Evolutionary conservation across 2,113 vertebrate species (phyloP), one percentile per base, ranked within the genome.

Genomic region (Platysteira castanea): DNA sequence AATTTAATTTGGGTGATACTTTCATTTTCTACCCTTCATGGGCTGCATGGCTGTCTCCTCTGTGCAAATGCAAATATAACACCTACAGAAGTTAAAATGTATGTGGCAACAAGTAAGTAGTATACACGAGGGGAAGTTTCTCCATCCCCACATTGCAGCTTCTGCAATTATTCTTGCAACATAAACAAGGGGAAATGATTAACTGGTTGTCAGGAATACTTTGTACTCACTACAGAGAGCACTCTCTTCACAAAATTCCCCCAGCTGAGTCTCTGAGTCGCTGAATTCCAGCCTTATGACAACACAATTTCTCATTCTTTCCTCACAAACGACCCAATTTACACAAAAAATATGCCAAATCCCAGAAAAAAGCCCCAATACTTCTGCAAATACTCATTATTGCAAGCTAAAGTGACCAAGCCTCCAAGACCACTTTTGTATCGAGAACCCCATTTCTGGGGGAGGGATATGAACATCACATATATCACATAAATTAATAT

Each of bases 221-320:
- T 83, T 67, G 84, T 59, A 47, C 79, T 84, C 8, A 9, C 54
- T 3, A 1, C 59, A 89, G 57, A 9, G 61, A 93, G 63, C 52
- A 31, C 11, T 93, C 86, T 84, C 68, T 91, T 63, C 44, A 52
- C 77, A 46, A 87, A 94, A 76, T 46, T 83, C 28, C 74, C 47
- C 67, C 81, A 91, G 68, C 31, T 50, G 60, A 86, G 54, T 67
- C 44, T 89, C 54, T 7, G 5, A 81, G 54, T 20, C 0, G 3
- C 56, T 84, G 63, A 95, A 93, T 92, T 90, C 75, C 77, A 89
- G 64, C 56, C 59, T 80, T 31, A 35, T 91, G 79, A 65, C 84
- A 93, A 75, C 39, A 49, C 28, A 39, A 44, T 75, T 87, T 77
- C 59, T 78, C 68, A 56, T 86, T 88, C 71, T 56, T 91, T 81